phyloP scores from a whole-genome alignment of 2,113 vertebrate species.

The Heliornis fulica region DNA sequence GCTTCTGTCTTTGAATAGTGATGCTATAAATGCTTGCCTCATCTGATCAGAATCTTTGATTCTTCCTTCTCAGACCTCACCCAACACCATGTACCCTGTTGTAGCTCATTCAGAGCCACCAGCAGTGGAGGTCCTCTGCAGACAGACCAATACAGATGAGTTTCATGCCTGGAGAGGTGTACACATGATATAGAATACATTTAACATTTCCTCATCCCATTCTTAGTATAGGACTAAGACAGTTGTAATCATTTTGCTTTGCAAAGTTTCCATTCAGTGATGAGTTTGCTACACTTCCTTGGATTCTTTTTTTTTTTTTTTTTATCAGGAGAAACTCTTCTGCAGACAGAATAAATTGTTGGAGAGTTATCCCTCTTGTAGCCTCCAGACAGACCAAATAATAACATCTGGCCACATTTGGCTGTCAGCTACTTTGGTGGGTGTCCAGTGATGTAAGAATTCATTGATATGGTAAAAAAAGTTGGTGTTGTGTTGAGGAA shows the following conservation, averaged over 20 bases:
- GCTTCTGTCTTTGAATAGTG: background rate
- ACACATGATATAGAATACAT: background rate
- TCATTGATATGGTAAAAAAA: background rate
- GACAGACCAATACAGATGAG: background rate
- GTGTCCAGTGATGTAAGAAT: background rate
- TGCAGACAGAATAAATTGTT: background rate
- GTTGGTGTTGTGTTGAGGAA: background rate
- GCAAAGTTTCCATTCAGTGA: background rate
- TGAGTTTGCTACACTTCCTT: background rate
- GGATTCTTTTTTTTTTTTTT: background rate
- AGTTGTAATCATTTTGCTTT: too few species aligned
- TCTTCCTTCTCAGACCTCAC: background rate
- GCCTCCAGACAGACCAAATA: background rate
- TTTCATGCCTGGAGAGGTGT: background rate
- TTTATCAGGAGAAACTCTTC: background rate
- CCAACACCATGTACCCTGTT: background rate
- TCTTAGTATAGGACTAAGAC: background rate
- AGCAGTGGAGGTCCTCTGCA: background rate
- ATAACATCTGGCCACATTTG: background rate
- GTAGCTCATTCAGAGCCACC: background rate
- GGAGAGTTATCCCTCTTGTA: background rate
- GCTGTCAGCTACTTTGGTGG: background rate
- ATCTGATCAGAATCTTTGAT: background rate
- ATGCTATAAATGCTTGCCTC: background rate
- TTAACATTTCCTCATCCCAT: background rate